phyloP scores from a whole-genome alignment of 2,113 vertebrate species.

The Terrapene triunguis region DNA sequence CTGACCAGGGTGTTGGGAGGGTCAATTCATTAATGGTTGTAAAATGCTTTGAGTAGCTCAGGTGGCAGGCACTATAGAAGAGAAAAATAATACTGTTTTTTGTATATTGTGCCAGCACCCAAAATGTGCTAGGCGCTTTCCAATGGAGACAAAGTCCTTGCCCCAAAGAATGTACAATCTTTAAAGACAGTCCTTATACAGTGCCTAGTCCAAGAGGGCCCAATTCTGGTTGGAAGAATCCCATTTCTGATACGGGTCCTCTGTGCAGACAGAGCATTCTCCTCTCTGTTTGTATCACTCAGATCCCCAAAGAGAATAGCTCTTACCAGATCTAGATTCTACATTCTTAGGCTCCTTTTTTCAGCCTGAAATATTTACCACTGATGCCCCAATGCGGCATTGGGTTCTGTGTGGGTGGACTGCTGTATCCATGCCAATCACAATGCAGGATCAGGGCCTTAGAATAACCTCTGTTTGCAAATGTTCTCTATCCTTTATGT shows the following conservation, averaged over 20 bases:
- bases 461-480: not conserved
- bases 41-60: not conserved
- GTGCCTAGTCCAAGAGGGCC: not conserved
- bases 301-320: not conserved
- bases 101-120: not conserved
- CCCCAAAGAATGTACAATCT: not conserved
- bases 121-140: not conserved
- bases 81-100: not conserved
- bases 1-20: not conserved
- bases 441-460: not conserved
- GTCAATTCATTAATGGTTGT: not conserved
- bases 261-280: not conserved
- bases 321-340: not conserved
- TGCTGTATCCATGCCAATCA: not conserved
- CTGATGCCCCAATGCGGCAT: not conserved
- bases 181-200: not conserved
- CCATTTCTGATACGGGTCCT: not conserved
- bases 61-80: not conserved
- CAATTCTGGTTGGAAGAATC: not conserved
- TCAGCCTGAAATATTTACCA: not conserved
- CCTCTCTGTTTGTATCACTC: not conserved
- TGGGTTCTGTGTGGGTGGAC: not conserved
- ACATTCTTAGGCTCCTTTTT: accelerated
- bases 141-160: not conserved
- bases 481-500: not conserved